Evolutionary conservation across 2,888 invertebrate species (phyloP), one percentile per base, ranked within the genome.

Genomic region (Polymixis flavicincta): DNA sequence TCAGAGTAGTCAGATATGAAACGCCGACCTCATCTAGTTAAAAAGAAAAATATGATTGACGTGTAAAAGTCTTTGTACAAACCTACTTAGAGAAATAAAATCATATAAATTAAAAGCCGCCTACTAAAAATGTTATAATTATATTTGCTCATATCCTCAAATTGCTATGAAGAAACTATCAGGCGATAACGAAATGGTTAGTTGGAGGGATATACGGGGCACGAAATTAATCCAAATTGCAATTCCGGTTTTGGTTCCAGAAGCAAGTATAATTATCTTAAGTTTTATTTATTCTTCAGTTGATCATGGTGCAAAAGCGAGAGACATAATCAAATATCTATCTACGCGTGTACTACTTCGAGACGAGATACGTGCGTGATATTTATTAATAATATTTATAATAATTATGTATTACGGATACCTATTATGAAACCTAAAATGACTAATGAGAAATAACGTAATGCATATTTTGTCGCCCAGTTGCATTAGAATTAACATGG

Each of bases 401-500:
- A 28, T 28, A 28, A 48, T 28, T 19, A 32, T 0, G 3, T 25
- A 60, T 13, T 45, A 3, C 13, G 1, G 19, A 1, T n/a, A n/a
- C n/a, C n/a, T n/a, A 28, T 19, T 28, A 64, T 28, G 19, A 74
- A 50, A 63, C 7, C 13, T 17, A 22, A 76, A 63, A 63, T 22
- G 1, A 28, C 5, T 22, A 65, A 50, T 11, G 52, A 61, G 37
- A 28, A 76, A n/a, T 28, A 28, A 2, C 14, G 32, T 14, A n/a
- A 14, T 48, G 7, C 50, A 66, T n/a, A 52, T 68, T 70, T 59
- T n/a, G 45, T 65, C 28, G 25, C 25, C 0, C n/a, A 45, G 4
- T n/a, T 22, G 37, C 7, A 57, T 63, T 50, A 69, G 9, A 76
- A 76, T 80, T 65, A 52, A n/a, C 80, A 14, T 1, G 80, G 83